phyloP scores from a whole-genome alignment of 2,113 vertebrate genomes.

The Atractosteus spatula region DNA sequence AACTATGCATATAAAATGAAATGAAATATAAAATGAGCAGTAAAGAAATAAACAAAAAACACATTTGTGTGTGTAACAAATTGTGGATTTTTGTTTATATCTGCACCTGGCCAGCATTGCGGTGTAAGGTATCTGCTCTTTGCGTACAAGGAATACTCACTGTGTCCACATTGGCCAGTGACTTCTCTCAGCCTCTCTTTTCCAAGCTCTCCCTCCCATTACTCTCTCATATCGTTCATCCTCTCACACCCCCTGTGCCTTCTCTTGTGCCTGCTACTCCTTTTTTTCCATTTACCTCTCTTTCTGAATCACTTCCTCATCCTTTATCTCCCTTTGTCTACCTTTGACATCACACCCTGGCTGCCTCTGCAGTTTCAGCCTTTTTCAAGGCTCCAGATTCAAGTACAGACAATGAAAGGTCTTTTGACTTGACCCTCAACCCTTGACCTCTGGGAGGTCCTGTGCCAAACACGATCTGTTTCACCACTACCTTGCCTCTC shows the following conservation, averaged over 20 bases:
- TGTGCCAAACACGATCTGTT: too few species aligned
- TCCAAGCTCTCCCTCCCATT: not conserved
- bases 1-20: slow-evolving; percentile 54
- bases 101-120: not conserved
- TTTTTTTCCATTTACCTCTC: not conserved
- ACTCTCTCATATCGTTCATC: too few species aligned
- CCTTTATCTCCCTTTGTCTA: not conserved
- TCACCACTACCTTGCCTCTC: too few species aligned
- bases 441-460: too few species aligned
- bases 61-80: slow-evolving; percentile 65
- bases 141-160: not conserved
- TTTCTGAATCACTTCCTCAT: not conserved
- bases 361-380: not conserved
- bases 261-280: too few species aligned
- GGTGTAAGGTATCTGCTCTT: too few species aligned
- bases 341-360: not conserved
- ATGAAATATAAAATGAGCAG: too few species aligned
- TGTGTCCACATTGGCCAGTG: not conserved
- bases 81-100: slow-evolving; percentile 60
- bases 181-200: not conserved
- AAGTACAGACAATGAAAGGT: too few species aligned
- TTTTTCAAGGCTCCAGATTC: too few species aligned
- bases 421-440: too few species aligned
- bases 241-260: too few species aligned
- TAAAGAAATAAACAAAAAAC: too few species aligned